Conservation (phyloP, 2,888 invertebrate species). For the Altica lythri region DNA sequence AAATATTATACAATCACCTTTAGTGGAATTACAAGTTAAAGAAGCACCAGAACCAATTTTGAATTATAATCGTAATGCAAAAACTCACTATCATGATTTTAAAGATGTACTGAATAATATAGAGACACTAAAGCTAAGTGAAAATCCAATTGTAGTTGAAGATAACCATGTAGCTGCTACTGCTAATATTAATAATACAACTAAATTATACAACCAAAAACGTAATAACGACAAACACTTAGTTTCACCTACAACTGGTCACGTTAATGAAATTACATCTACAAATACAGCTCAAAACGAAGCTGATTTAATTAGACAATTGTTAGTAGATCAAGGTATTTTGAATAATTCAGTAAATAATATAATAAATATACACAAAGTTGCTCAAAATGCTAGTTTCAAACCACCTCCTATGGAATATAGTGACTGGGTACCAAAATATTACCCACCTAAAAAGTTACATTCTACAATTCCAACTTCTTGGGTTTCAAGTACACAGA, state of each 20-base stretch:
- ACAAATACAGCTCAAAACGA: conserved; percentile 12
- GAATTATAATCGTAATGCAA: conserved; percentile 16
- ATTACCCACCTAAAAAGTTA: conserved; percentile 33
- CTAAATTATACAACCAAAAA: conserved; percentile 33
- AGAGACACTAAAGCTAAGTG: conserved; percentile 43
- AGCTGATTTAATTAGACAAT: conserved; percentile 57
- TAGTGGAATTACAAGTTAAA: conserved; percentile 64
- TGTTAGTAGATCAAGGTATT: conserved; percentile 36
- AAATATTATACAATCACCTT: conserved; percentile 70
- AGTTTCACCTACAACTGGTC: conserved; percentile 7
- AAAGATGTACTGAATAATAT: conserved; percentile 4
- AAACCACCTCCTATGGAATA: conserved; percentile 45
- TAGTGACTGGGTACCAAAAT: conserved; percentile 43
- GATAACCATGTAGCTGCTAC: conserved; percentile 62
- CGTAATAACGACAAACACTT: conserved; percentile 45
- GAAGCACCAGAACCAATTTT: conserved; percentile 24
- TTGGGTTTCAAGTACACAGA: conserved; percentile 58
- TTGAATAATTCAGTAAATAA: conserved; percentile 27
- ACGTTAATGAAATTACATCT: conserved; percentile 8
- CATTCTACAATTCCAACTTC: conserved; percentile 39
- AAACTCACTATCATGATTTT: conserved; percentile 4
- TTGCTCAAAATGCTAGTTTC: conserved; percentile 34
- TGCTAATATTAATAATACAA: conserved; percentile 45
- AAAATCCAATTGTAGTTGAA: conserved; percentile 56
- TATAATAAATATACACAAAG: conserved; percentile 33